A percentile compares a stretch with the other conserved stretches of the same genome.
Conservation (phyloP, 2,113 vertebrate species). For the Herpetotheres cachinnans region DNA sequence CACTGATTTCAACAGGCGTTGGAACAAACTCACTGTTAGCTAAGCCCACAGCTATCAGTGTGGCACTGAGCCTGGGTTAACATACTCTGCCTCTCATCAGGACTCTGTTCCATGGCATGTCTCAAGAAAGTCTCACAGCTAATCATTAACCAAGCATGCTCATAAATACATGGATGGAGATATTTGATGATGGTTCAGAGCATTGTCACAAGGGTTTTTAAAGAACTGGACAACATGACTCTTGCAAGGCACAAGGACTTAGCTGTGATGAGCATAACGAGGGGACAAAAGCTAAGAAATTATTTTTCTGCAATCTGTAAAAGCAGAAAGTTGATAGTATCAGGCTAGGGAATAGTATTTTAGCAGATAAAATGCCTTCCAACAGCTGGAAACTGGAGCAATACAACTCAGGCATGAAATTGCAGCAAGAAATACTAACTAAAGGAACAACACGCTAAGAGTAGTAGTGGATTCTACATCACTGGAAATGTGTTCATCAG, state of each 20-base stretch:
- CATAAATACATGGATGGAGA: neutral
- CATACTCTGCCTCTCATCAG: neutral
- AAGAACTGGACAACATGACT: neutral
- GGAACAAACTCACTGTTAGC: slow-evolving; percentile 23
- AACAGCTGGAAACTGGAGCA: slow-evolving; percentile 13
- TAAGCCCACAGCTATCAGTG: slow-evolving; percentile 32
- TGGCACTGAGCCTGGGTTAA: slow-evolving; percentile 37
- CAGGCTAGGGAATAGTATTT: slow-evolving; percentile 4
- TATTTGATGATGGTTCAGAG: neutral
- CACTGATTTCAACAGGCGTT: neutral
- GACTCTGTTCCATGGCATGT: neutral
- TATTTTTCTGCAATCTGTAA: neutral
- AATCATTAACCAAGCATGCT: neutral
- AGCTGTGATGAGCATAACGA: neutral
- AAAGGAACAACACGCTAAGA: neutral
- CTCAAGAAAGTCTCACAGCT: neutral
- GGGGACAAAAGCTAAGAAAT: neutral
- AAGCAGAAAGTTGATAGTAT: neutral
- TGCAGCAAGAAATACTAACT: neutral
- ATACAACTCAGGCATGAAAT: slow-evolving; percentile 29
- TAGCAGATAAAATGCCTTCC: slow-evolving; percentile 22
- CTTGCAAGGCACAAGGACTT: neutral
- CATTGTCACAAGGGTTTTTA: neutral
- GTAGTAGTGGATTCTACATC: neutral
- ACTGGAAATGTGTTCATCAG: slow-evolving; percentile 9